Evolutionary conservation across 2,797 vertebrate genomes (phyloP).

Genomic region (Haliaeetus vocifer): DNA sequence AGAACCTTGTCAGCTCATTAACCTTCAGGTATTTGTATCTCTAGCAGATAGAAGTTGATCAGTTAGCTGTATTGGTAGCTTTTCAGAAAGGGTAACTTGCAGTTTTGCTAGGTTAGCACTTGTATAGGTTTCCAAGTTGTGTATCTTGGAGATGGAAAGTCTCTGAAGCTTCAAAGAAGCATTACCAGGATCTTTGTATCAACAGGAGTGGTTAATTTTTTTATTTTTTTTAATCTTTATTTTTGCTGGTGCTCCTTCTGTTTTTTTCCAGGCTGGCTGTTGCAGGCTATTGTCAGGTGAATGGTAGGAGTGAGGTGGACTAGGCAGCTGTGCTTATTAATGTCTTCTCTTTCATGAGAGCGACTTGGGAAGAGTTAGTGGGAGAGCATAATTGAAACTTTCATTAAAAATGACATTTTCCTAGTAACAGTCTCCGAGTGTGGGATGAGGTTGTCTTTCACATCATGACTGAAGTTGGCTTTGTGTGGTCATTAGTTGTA

Average conservation of each 20-base stretch:
- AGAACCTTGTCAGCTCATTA: not conserved
- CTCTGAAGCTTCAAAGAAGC: not conserved
- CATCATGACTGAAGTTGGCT: not conserved
- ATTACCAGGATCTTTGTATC: not conserved
- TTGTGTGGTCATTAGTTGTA: not conserved
- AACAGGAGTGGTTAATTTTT: not conserved
- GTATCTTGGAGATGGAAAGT: not conserved
- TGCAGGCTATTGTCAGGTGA: not conserved
- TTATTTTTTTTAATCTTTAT: not conserved
- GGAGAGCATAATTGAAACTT: not conserved
- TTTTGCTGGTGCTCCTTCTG: not conserved
- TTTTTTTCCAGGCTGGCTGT: not conserved
- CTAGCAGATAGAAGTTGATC: not conserved
- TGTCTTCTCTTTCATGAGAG: not conserved
- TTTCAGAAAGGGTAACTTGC: not conserved
- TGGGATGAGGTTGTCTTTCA: not conserved
- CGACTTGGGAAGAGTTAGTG: not conserved
- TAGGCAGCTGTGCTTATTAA: not conserved
- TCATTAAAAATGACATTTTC: not conserved
- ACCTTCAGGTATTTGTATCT: not conserved
- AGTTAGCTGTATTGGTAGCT: not conserved
- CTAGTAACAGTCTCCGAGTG: not conserved
- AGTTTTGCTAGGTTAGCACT: not conserved
- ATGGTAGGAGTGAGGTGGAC: not conserved
- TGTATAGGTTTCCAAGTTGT: not conserved